Evolutionary conservation across 2,888 invertebrate genomes (phyloP).

Genomic region (Cheilosia pagana): DNA sequence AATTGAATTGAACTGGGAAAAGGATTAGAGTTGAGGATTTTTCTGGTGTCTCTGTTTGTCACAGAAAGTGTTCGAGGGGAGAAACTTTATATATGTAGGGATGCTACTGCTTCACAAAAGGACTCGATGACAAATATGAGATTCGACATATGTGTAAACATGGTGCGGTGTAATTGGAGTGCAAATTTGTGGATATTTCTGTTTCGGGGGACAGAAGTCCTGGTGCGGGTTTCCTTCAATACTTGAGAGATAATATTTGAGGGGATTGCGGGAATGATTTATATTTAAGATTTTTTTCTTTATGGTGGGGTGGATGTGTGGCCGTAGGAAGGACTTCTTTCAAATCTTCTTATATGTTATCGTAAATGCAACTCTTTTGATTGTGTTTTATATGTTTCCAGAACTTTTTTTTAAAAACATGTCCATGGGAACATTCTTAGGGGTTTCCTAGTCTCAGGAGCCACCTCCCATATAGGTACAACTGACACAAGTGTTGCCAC

Average conservation of each 20-base stretch:
- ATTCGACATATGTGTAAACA: conserved; percentile 84
- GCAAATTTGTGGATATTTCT: conserved; percentile 75
- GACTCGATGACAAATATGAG: conserved; percentile 83
- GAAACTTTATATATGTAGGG: conserved; percentile 4
- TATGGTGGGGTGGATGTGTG: not conserved
- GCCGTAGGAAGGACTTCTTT: no score
- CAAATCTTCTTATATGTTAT: no score
- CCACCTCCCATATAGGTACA: no score
- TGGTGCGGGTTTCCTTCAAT: conserved; percentile 8
- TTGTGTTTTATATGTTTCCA: no score
- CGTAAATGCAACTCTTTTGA: no score
- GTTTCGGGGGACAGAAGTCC: not conserved
- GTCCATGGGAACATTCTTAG: no score
- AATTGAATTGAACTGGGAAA: conserved; percentile 80
- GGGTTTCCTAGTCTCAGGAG: no score
- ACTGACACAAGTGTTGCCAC: no score
- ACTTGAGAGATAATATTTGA: conserved; percentile 13
- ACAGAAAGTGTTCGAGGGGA: conserved; percentile 9
- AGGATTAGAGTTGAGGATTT: conserved; percentile 31
- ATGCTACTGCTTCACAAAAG: conserved; percentile 76
- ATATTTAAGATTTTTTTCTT: conserved; percentile 4
- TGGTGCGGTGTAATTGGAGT: conserved; percentile 82
- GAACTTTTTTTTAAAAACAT: no score
- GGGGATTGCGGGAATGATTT: conserved; percentile 40
- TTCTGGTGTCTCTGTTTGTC: conserved; percentile 55